Percentiles rank a stretch among this genome's conserved stretches.
Evolutionary conservation across 2,797 vertebrate species (phyloP).

Genomic region (Phataginus tetradactyla): DNA sequence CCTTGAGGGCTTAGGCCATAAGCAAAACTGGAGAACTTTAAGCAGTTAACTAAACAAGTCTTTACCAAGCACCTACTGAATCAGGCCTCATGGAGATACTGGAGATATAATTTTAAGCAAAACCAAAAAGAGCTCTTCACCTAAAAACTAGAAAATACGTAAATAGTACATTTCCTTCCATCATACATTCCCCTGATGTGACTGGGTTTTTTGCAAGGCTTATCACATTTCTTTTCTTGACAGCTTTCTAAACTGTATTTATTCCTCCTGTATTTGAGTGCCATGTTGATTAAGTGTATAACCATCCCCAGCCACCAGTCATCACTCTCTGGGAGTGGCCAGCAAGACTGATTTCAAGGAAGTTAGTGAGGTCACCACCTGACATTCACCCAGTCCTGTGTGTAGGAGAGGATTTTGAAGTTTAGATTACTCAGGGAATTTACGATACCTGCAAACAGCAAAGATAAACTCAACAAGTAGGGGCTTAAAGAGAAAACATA

Average conservation of each 20-base stretch:
- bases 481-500: background rate
- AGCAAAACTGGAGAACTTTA: constrained; percentile 11
- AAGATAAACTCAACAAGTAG: background rate
- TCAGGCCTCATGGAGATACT: background rate
- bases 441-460: background rate
- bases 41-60: constrained; percentile 13
- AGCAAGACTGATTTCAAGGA: background rate
- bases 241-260: constrained; percentile 9
- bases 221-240: constrained; percentile 3
- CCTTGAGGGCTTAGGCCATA: background rate
- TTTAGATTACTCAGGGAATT: background rate
- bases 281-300: background rate
- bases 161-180: background rate
- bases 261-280: background rate
- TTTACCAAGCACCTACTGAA: background rate
- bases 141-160: background rate
- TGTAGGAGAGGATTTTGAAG: background rate
- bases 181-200: background rate
- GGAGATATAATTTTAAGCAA: background rate
- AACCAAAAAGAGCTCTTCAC: background rate
- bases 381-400: background rate
- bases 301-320: background rate
- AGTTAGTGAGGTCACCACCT: background rate
- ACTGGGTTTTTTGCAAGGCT: background rate
- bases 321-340: background rate